Percentiles rank a stretch among this genome's conserved stretches.
These are phyloP conservation scores for Chlamydotis undulata DNA, from an alignment of 2,113 vertebrate genomes.

Conservation along the genomic window DNA sequence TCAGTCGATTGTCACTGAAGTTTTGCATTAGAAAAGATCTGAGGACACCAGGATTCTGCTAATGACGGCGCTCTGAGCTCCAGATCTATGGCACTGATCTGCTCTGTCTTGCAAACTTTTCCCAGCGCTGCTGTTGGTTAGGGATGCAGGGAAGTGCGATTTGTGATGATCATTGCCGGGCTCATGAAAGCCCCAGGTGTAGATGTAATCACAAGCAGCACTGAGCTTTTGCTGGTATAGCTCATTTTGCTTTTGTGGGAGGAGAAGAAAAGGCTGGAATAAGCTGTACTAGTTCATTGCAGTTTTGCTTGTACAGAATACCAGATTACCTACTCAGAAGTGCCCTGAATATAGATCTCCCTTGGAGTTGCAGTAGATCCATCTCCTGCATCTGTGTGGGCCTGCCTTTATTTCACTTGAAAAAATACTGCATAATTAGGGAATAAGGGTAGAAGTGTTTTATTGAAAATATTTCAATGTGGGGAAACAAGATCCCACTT, in stretches of 20 bases:
- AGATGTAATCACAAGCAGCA: constrained; percentile 49
- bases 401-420: background rate
- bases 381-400: background rate
- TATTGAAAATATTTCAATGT: background rate
- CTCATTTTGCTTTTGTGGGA: constrained; percentile 52
- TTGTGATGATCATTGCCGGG: constrained; percentile 14
- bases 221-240: constrained; percentile 38
- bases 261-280: constrained; percentile 45
- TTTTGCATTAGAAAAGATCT: background rate
- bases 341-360: constrained; percentile 45
- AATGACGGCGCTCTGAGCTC: background rate
- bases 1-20: background rate
- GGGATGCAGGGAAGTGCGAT: background rate
- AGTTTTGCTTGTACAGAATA: constrained; percentile 49
- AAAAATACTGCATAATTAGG: background rate
- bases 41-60: background rate
- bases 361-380: background rate
- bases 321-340: constrained; percentile 37
- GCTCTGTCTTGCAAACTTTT: background rate
- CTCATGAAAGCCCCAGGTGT: constrained; percentile 60
- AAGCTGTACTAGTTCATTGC: constrained; percentile 41
- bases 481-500: background rate
- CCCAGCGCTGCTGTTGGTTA: background rate
- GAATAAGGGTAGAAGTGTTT: background rate
- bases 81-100: background rate